A percentile compares a stretch with the other conserved stretches of the same genome.
Conservation (phyloP, 2,888 invertebrate genomes). For the Ectemnius cavifrons region DNA sequence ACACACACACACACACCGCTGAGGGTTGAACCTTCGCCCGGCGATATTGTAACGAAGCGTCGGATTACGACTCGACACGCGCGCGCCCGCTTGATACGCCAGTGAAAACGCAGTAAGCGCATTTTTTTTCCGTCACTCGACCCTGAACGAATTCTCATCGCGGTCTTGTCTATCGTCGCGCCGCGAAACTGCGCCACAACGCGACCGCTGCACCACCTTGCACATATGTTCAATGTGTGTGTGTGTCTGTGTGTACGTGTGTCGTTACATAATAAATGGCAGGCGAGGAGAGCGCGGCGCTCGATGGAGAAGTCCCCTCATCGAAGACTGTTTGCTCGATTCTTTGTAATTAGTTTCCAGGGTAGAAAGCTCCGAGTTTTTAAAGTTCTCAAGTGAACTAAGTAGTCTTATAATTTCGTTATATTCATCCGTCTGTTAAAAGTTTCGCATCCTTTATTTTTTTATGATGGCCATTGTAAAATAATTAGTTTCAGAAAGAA, state of each 20-base stretch:
- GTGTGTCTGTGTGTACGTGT: not conserved
- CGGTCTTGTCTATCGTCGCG: slow-evolving; percentile 10
- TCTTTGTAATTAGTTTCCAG: too few relatives aligned
- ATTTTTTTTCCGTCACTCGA: slow-evolving; percentile 28
- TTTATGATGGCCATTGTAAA: too few relatives aligned
- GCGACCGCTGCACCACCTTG: slow-evolving; percentile 3
- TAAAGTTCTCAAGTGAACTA: too few relatives aligned
- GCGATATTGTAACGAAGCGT: slow-evolving; percentile 12
- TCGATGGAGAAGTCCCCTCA: too few relatives aligned
- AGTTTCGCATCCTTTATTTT: too few relatives aligned
- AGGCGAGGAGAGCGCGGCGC: not conserved
- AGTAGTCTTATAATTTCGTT: too few relatives aligned
- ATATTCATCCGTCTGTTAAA: too few relatives aligned
- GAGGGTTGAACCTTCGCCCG: not conserved
- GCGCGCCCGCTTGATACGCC: slow-evolving; percentile 11
- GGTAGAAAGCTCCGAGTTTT: too few relatives aligned
- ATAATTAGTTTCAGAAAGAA: too few relatives aligned
- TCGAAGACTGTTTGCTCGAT: too few relatives aligned
- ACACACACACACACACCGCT: too few relatives aligned
- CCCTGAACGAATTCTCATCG: slow-evolving; percentile 36
- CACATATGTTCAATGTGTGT: too few relatives aligned
- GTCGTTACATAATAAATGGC: not conserved
- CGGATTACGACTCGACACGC: slow-evolving; percentile 1
- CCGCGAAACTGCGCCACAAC: not conserved
- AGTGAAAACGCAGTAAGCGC: slow-evolving; percentile 25